Conservation (phyloP, 2,113 vertebrate species). For the Crotophaga sulcirostris region DNA sequence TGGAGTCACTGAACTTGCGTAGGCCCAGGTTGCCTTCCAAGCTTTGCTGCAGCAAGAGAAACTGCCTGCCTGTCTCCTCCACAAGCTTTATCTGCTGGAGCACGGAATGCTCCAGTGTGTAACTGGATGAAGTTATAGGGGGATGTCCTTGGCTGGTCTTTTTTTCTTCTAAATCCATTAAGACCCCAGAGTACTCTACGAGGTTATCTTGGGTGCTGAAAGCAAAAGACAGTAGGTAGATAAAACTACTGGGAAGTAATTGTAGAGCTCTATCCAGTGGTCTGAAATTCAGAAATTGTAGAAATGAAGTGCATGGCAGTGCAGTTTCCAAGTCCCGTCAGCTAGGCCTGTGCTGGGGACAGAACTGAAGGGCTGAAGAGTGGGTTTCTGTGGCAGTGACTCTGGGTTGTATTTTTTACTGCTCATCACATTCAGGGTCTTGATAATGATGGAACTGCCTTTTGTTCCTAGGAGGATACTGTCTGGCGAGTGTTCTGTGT, state of each 20-base stretch:
- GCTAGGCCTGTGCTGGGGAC: background rate
- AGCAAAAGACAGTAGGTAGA: too few species aligned
- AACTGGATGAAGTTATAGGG: background rate
- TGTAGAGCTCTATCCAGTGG: background rate
- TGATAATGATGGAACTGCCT: background rate
- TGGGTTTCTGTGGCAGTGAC: background rate
- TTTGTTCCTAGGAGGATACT: background rate
- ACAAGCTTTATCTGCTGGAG: background rate
- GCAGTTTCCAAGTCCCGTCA: background rate
- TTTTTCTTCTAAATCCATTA: too few species aligned
- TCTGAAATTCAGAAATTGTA: background rate
- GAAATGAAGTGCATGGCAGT: background rate
- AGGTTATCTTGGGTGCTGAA: too few species aligned
- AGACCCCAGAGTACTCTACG: too few species aligned
- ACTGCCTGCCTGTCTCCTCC: too few species aligned
- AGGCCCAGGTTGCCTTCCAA: background rate
- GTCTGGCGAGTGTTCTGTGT: background rate
- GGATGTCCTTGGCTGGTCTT: background rate
- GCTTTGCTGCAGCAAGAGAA: background rate
- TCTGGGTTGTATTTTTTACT: background rate
- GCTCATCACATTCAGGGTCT: background rate
- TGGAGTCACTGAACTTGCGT: background rate
- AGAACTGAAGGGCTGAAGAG: background rate
- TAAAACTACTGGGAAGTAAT: background rate
- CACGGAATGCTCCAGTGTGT: background rate